These are phyloP conservation scores for Coptotermes formosanus DNA, from an alignment of 1,140 invertebrate genomes.

Conservation along the genomic window DNA sequence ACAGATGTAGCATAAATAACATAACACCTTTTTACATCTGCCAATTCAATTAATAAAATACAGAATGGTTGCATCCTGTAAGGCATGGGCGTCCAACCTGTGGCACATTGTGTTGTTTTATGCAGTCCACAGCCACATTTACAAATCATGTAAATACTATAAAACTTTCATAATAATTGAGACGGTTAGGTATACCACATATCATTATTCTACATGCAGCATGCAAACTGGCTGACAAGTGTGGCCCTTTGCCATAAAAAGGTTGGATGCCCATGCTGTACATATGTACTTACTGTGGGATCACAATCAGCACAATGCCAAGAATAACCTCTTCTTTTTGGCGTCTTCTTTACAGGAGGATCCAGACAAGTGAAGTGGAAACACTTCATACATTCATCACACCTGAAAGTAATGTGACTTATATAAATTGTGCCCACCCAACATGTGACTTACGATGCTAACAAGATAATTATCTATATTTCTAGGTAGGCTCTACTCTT, in stretches of 20 bases:
- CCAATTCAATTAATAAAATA: too few relatives aligned
- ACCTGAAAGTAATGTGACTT: conserved; percentile 54
- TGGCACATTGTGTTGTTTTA: neutral
- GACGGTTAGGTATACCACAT: neutral
- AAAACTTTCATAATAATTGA: neutral
- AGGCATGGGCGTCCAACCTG: too few relatives aligned
- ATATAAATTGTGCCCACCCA: too few relatives aligned
- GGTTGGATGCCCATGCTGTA: neutral
- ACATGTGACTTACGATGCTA: too few relatives aligned
- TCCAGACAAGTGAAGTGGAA: conserved; percentile 92
- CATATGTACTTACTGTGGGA: conserved; percentile 67
- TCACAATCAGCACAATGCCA: conserved; percentile 97
- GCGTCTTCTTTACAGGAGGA: conserved; percentile 89
- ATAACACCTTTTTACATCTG: too few relatives aligned
- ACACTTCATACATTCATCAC: conserved; percentile 86
- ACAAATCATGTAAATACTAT: neutral
- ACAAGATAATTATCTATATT: too few relatives aligned
- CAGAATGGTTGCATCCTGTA: too few relatives aligned
- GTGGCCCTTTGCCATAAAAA: neutral
- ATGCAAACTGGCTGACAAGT: neutral
- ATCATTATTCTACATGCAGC: neutral
- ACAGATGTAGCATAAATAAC: too few relatives aligned
- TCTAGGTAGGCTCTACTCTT: too few relatives aligned
- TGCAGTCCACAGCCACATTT: neutral
- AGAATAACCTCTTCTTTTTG: conserved; percentile 88